These are phyloP conservation scores for Glaucopsyche alexis DNA, from an alignment of 2,888 invertebrate species.

Conservation along the genomic window DNA sequence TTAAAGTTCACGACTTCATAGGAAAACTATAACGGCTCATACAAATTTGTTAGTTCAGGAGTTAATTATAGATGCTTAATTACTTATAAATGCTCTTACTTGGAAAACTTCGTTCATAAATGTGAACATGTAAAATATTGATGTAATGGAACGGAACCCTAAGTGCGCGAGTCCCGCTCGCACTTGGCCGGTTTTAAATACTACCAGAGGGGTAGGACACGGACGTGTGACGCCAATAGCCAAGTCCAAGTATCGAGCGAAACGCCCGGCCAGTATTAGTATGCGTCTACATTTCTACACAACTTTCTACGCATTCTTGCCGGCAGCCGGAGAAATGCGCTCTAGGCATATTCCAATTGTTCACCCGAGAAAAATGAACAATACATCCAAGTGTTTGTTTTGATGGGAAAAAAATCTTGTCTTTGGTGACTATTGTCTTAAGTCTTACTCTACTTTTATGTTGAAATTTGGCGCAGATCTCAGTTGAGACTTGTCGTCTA, in stretches of 20 bases:
- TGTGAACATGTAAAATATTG: too few relatives aligned
- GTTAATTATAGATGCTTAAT: too few relatives aligned
- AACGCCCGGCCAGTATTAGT: constrained; percentile 68
- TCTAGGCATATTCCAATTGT: constrained; percentile 56
- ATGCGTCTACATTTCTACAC: constrained; percentile 69
- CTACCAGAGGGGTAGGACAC: too few relatives aligned
- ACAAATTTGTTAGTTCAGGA: too few relatives aligned
- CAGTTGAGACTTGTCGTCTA: not conserved
- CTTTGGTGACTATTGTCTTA: not conserved
- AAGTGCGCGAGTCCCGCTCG: too few relatives aligned
- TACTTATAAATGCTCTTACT: too few relatives aligned
- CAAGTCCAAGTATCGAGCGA: constrained; percentile 48
- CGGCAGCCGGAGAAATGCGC: constrained; percentile 70
- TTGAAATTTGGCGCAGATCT: not conserved
- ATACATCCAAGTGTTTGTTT: not conserved
- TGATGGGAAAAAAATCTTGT: not conserved
- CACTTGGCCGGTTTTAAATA: too few relatives aligned
- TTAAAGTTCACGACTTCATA: too few relatives aligned
- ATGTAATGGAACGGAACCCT: too few relatives aligned
- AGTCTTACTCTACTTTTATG: not conserved
- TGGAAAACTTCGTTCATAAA: too few relatives aligned
- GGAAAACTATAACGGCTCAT: too few relatives aligned
- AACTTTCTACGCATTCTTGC: constrained; percentile 79
- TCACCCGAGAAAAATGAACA: constrained; percentile 23
- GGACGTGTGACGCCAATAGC: too few relatives aligned